phyloP scores from a whole-genome alignment of 1,140 invertebrate genomes.

The Drosophila virilis region DNA sequence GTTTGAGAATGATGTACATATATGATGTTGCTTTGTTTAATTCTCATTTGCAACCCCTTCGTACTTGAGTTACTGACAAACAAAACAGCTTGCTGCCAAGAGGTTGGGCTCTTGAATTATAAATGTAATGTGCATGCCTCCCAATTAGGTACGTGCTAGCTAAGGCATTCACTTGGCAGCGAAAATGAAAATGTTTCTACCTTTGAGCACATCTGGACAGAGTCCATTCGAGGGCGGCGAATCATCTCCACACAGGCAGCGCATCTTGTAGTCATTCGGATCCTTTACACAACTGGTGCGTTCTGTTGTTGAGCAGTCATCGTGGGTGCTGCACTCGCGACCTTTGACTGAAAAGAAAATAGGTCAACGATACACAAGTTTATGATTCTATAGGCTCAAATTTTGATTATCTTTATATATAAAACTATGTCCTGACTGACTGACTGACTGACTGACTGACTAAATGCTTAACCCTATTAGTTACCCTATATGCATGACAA shows the following conservation, averaged over 20 bases:
- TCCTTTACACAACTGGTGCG: slow-evolving; percentile 88
- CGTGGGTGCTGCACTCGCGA: slow-evolving; percentile 86
- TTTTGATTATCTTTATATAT: neutral
- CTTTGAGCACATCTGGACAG: slow-evolving; percentile 87
- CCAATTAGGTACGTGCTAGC: slow-evolving; percentile 33
- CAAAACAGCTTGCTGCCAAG: slow-evolving; percentile 18
- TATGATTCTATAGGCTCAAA: slow-evolving; percentile 2
- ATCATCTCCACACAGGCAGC: slow-evolving; percentile 89
- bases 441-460: too few relatives aligned
- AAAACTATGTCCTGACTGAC: too few relatives aligned
- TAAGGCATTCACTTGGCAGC: neutral
- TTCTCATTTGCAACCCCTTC: slow-evolving; percentile 70
- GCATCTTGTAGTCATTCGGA: slow-evolving; percentile 85
- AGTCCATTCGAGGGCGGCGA: slow-evolving; percentile 87
- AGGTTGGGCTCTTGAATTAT: slow-evolving; percentile 30
- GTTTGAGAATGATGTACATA: slow-evolving; percentile 3
- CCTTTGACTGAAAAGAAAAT: slow-evolving; percentile 84
- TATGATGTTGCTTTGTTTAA: slow-evolving; percentile 68
- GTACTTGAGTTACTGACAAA: slow-evolving; percentile 25
- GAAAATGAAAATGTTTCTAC: slow-evolving; percentile 57
- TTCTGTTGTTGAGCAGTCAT: slow-evolving; percentile 87
- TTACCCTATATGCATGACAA: too few relatives aligned
- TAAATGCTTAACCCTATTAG: too few relatives aligned
- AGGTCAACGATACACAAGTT: neutral
- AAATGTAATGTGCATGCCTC: slow-evolving; percentile 32